Evolutionary conservation across 2,113 vertebrate genomes (phyloP).

Genomic region (Laterallus jamaicensis): DNA sequence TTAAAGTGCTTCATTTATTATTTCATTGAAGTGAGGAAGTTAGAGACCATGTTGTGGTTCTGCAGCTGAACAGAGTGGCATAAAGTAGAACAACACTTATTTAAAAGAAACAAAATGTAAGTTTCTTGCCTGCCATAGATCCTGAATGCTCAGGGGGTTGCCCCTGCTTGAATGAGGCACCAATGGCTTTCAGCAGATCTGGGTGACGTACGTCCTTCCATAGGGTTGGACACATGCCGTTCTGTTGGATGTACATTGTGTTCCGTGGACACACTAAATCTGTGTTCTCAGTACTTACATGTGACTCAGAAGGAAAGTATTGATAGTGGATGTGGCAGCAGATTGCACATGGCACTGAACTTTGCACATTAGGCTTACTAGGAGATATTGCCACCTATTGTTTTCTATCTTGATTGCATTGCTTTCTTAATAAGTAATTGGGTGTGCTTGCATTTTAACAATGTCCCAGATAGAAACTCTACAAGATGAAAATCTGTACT

Average conservation of each 20-base stretch:
- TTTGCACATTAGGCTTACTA: constrained; percentile 21
- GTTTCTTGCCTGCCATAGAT: neutral
- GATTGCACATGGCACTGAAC: constrained; percentile 46
- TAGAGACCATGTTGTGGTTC: neutral
- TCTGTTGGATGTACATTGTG: constrained; percentile 51
- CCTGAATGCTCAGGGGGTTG: neutral
- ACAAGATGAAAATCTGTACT: neutral
- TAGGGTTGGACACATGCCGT: neutral
- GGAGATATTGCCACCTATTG: constrained; percentile 63
- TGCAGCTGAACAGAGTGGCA: neutral
- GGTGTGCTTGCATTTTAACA: neutral
- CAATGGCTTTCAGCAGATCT: neutral
- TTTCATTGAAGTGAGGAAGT: neutral
- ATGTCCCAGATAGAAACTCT: neutral
- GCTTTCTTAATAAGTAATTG: constrained; percentile 3
- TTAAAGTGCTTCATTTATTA: neutral
- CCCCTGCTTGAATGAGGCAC: neutral
- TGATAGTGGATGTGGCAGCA: constrained; percentile 59
- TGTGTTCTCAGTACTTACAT: neutral
- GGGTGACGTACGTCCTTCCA: neutral
- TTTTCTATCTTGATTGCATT: constrained; percentile 52
- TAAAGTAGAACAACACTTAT: neutral
- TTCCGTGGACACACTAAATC: neutral
- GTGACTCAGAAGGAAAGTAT: constrained; percentile 58
- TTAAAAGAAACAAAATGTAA: neutral